Percentiles rank a stretch among this genome's conserved stretches.
phyloP scores from a whole-genome alignment of 2,888 invertebrate genomes.

The Drosophila kanekoi region DNA sequence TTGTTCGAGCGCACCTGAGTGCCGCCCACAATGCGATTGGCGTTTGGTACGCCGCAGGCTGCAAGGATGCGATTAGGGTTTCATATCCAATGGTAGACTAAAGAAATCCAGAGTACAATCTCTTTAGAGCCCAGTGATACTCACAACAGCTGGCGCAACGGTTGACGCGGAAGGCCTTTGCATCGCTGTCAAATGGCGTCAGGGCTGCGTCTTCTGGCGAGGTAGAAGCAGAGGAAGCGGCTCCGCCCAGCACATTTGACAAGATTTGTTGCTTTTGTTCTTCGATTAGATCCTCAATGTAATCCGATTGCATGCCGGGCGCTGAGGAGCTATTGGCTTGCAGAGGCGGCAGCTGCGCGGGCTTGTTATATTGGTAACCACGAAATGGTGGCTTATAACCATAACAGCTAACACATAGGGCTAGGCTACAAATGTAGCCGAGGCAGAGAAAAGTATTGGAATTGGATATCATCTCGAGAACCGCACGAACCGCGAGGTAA shows the following conservation, averaged over 20 bases:
- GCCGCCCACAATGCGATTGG: constrained; percentile 84
- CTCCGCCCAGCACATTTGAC: constrained; percentile 61
- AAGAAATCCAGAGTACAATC: not conserved
- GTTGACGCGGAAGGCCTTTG: constrained; percentile 68
- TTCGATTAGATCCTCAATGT: constrained; percentile 82
- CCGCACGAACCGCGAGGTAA: constrained; percentile 57
- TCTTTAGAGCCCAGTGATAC: constrained; percentile 44
- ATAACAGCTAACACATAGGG: constrained; percentile 43
- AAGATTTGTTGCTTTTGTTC: constrained; percentile 82
- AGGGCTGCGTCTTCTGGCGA: constrained; percentile 9
- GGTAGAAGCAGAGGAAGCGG: not conserved
- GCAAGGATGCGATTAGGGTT: constrained; percentile 15
- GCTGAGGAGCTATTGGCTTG: constrained; percentile 20
- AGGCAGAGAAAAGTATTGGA: constrained; percentile 27
- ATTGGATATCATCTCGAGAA: constrained; percentile 59
- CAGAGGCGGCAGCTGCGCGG: constrained; percentile 40
- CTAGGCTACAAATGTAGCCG: constrained; percentile 32
- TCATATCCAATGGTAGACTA: not conserved
- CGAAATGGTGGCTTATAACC: constrained; percentile 47
- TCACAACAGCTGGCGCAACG: constrained; percentile 83
- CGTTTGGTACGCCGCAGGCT: constrained; percentile 84
- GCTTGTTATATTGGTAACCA: constrained; percentile 65
- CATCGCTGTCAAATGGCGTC: constrained; percentile 46
- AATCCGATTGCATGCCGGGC: constrained; percentile 73
- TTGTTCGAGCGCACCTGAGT: constrained; percentile 81